Evolutionary conservation across 2,113 vertebrate genomes (phyloP), one percentile per base, ranked within the genome.

Genomic region (Heterochromis multidens): DNA sequence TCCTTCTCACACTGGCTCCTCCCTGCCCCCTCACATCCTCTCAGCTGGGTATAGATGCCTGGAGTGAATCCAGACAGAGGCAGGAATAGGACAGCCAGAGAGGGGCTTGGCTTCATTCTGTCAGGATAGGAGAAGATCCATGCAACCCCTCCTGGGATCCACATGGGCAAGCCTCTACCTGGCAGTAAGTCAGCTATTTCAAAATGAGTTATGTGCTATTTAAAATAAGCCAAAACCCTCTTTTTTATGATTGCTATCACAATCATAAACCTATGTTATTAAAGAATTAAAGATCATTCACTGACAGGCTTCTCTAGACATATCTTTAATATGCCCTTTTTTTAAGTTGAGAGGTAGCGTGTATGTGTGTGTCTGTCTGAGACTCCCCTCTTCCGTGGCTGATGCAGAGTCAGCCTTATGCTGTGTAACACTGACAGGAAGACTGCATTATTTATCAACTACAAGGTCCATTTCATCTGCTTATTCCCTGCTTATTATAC

Each of bases 391-490:
- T 80, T 82, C 59, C 56, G 29, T 57, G 49, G 82, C 40, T 85
- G 82, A 87, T 83, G 86, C 86, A 81, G 56, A 81, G 80, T 92
- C 89, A 91, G 92, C 78, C 77, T 79, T 78, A 83, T 62, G 79
- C 61, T 79, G 65, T 78, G 84, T 92, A 95, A 94, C 92, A 83
- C 63, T 95, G 82, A 95, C 94, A 92, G 93, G 94, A 95, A 96
- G 85, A 74, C 33, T 95, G 87, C 93, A 96, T 96, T 95, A 96
- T 96, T 96, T 89, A 96, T 95, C 78, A 93, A 56, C 89, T 74
- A 85, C 88, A 91, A 89, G 76, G 85, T 92, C 88, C 79, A 87
- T 90, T 93, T 88, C 59, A 88, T 83, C 89, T 79, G 29, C 61
- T 90, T 63, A 92, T 83, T 76, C 43, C 57, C 57, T 61, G 27